Conservation (phyloP, 1,140 invertebrate species). For the Macrosteles quadrilineatus region DNA sequence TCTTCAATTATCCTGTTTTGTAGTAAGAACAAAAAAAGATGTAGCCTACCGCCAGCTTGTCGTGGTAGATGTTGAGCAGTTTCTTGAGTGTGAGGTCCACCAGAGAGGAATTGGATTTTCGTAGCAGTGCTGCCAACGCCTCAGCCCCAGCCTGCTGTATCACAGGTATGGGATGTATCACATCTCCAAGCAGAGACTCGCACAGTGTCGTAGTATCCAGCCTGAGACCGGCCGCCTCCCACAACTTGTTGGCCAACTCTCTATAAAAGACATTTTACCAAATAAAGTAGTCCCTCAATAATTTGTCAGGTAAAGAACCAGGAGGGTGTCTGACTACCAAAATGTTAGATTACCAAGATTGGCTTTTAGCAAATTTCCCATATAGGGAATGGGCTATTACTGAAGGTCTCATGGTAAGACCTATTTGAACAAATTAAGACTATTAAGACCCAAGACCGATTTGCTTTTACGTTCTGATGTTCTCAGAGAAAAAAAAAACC, state of each 20-base stretch:
- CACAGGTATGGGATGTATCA: constrained; percentile 75
- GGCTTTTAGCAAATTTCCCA: too few species aligned
- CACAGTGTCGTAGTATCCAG: constrained; percentile 59
- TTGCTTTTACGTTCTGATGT: too few species aligned
- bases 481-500: too few species aligned
- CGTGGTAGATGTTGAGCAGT: constrained; percentile 74
- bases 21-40: too few species aligned
- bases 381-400: too few species aligned
- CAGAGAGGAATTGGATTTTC: constrained; percentile 48
- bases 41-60: constrained; percentile 58
- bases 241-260: constrained; percentile 66
- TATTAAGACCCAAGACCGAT: too few species aligned
- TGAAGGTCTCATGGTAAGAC: too few species aligned
- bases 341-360: too few species aligned
- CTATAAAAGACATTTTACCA: constrained; percentile 47
- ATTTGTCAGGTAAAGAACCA: not conserved
- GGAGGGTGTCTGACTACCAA: too few species aligned
- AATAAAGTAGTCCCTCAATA: not conserved
- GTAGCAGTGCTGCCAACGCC: constrained; percentile 70
- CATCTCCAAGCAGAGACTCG: constrained; percentile 68
- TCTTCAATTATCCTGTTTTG: too few species aligned
- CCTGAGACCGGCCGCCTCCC: constrained; percentile 61
- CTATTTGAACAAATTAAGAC: too few species aligned
- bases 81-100: constrained; percentile 61
- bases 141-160: constrained; percentile 77